A percentile compares a stretch with the other conserved stretches of the same genome.
phyloP scores from a whole-genome alignment of 2,113 vertebrate genomes.

The Archilochus colubris region DNA sequence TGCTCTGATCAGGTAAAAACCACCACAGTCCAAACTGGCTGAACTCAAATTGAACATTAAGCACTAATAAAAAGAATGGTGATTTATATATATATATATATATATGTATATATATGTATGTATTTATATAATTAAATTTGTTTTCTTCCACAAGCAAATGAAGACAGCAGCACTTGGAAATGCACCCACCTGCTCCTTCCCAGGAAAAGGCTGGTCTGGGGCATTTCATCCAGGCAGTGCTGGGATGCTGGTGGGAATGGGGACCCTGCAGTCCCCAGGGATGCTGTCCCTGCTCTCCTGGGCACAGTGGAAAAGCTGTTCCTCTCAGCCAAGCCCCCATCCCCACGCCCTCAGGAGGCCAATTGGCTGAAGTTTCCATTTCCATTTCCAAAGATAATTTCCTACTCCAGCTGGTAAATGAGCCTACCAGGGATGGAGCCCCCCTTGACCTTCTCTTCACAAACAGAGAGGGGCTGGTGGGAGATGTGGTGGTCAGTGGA shows the following conservation, averaged over 20 bases:
- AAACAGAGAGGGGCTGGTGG: too few species aligned
- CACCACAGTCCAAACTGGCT: neutral
- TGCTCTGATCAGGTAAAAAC: neutral
- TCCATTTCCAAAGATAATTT: neutral
- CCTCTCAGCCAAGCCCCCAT: neutral
- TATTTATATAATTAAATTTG: neutral
- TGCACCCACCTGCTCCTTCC: neutral
- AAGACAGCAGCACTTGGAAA: neutral
- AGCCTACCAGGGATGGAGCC: too few species aligned
- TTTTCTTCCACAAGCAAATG: neutral
- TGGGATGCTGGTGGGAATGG: fast-evolving
- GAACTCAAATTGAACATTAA: neutral
- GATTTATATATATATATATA: neutral
- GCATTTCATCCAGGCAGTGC: neutral
- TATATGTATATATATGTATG: too few species aligned
- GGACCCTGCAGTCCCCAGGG: neutral
- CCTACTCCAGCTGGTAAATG: too few species aligned
- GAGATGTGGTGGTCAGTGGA: too few species aligned
- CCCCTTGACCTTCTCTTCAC: too few species aligned
- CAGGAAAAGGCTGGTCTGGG: neutral
- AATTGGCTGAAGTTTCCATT: neutral
- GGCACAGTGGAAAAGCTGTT: neutral
- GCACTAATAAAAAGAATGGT: neutral
- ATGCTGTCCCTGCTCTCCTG: fast-evolving
- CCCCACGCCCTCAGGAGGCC: fast-evolving